Evolutionary conservation across 2,113 vertebrate species (phyloP), one percentile per base, ranked within the genome.

Genomic region (Melozone crissalis): DNA sequence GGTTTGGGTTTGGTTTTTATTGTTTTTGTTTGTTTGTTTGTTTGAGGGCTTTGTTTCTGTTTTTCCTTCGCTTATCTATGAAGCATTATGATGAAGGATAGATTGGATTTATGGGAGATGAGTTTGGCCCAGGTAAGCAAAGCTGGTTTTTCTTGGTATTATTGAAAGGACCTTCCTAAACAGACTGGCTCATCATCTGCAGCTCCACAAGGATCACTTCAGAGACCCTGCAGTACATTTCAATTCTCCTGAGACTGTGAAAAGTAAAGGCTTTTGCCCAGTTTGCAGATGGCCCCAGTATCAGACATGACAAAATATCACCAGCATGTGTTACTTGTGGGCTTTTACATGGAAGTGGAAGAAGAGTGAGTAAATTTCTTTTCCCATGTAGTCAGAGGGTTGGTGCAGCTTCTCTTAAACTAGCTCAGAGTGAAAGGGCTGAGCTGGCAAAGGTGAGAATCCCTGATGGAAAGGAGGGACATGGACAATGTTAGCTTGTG

Each of bases 31-130:
- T 61, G 30, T 37, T 31, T 61, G 30, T 39, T 80, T 72, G 12
- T 35, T n/a, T 39, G 66, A 1, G 4, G 10, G 21, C 15, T 57
- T 51, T 0, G 0, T 39, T 47, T 52, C 17, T 65, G 23, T 47
- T 69, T 68, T 68, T 21, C 24, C 27, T n/a, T 58, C 21, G 33
- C 55, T 39, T 55, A 57, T 69, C 26, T 63, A 27, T 84, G 75
- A 79, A 58, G 28, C 15, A 20, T 52, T 89, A 41, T 55, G 61
- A 39, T 49, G 44, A 74, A 18, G 9, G 21, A 35, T 19, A 78
- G 47, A 69, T 31, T 43, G 35, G 44, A 49, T 76, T 91, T 37
- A 61, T 74, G 57, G 27, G 47, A 87, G 27, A 13, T 54, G 7
- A 6, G 11, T 27, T 37, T 78, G 37, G 73, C 54, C 17, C n/a